These are phyloP conservation scores for Oasisia sp. DNA, from an alignment of 2,888 invertebrate species.

Conservation along the genomic window DNA sequence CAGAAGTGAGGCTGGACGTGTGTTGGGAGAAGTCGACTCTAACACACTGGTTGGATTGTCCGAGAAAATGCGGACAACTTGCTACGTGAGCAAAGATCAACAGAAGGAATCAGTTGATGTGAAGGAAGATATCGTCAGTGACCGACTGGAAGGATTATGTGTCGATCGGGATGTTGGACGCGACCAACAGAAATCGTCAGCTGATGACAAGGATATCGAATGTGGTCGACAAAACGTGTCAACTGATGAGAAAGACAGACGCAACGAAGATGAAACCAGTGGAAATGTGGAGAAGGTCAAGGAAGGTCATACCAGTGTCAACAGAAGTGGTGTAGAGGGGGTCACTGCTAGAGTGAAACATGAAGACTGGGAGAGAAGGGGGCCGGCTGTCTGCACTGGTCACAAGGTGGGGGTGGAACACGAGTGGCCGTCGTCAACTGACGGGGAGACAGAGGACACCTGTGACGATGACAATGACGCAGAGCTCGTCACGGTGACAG, in stretches of 20 bases:
- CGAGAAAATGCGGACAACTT: not conserved
- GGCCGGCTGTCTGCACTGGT: not conserved
- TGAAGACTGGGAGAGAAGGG: not conserved
- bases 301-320: not conserved
- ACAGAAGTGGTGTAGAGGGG: not conserved
- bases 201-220: not conserved
- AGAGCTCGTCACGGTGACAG: not conserved
- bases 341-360: not conserved
- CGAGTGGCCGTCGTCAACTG: not conserved
- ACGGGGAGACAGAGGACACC: not conserved
- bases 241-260: not conserved
- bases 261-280: not conserved
- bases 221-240: not conserved
- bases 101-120: not conserved
- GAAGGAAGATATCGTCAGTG: not conserved
- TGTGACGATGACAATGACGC: not conserved
- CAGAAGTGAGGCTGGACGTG: not conserved
- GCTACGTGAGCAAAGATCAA: not conserved
- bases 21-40: not conserved
- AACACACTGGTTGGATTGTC: not conserved
- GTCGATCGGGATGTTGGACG: too few species aligned
- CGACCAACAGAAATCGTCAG: not conserved
- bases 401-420: not conserved
- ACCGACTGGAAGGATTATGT: not conserved
- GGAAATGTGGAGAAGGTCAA: not conserved